phyloP scores from a whole-genome alignment of 2,113 vertebrate genomes.

The Patagioenas fasciata region DNA sequence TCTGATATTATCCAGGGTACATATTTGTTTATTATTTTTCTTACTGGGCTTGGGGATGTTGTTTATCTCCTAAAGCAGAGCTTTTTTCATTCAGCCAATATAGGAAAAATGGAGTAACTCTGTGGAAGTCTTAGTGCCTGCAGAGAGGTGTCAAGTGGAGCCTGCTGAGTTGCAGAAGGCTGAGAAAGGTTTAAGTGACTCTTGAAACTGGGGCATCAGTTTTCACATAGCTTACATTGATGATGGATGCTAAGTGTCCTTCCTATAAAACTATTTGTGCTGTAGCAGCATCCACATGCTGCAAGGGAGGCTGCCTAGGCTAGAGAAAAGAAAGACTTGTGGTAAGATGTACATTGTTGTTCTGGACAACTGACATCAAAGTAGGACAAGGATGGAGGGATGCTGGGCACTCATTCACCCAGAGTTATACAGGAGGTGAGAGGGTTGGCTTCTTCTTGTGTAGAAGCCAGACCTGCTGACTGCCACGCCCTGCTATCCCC shows the following conservation, averaged over 20 bases:
- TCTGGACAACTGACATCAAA: neutral
- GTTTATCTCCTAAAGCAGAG: neutral
- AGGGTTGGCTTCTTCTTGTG: no score
- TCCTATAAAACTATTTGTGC: neutral
- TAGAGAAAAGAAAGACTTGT: neutral
- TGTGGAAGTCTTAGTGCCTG: neutral
- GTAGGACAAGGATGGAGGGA: neutral
- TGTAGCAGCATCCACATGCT: neutral
- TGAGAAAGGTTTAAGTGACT: neutral
- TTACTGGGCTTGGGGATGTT: neutral
- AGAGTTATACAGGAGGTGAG: neutral
- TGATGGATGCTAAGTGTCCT: neutral
- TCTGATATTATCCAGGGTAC: neutral
- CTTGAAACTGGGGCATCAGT: neutral
- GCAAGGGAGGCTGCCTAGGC: neutral
- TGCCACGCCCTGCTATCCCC: neutral
- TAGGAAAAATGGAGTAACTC: neutral
- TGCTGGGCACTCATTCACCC: neutral
- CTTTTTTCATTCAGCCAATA: neutral
- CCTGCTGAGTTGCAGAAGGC: neutral
- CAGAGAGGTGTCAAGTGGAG: neutral
- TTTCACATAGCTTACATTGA: neutral
- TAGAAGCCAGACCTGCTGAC: neutral
- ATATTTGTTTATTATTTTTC: neutral
- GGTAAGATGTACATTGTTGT: neutral